Conservation (phyloP, 2,797 vertebrate species). For the Sebastes wilsoni region DNA sequence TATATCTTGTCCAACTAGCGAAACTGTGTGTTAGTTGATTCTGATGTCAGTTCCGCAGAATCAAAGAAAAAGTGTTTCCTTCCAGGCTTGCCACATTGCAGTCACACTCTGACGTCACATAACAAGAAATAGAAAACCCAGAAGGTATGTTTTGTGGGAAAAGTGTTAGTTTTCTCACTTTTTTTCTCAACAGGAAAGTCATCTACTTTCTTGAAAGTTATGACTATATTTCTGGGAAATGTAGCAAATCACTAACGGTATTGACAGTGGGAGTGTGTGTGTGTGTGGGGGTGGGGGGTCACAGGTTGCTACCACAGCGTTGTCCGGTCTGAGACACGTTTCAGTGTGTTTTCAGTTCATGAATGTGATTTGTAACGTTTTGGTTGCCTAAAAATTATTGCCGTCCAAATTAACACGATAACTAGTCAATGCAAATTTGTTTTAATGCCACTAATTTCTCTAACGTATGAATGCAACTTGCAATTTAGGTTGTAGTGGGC, state of each 20-base stretch:
- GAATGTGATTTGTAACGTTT: no score
- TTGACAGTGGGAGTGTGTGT: no score
- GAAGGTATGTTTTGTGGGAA: neutral
- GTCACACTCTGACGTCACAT: neutral
- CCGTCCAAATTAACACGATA: no score
- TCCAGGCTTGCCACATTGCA: neutral
- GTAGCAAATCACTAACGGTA: neutral
- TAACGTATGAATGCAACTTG: no score
- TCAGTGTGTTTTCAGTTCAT: neutral
- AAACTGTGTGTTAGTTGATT: neutral
- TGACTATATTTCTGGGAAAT: neutral
- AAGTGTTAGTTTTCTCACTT: neutral
- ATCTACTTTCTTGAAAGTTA: neutral
- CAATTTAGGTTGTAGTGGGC: no score
- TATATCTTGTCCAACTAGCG: neutral
- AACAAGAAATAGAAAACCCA: neutral
- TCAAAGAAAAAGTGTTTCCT: neutral
- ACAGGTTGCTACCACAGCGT: no score
- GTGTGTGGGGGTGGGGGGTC: no score
- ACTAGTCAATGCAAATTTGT: no score
- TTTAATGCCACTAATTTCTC: no score
- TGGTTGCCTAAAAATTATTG: no score
- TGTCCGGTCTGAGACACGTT: neutral
- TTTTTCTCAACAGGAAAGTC: neutral
- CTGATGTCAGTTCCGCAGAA: neutral